Evolutionary conservation across 2,888 invertebrate species (phyloP).

Genomic region (Apodemia zela): DNA sequence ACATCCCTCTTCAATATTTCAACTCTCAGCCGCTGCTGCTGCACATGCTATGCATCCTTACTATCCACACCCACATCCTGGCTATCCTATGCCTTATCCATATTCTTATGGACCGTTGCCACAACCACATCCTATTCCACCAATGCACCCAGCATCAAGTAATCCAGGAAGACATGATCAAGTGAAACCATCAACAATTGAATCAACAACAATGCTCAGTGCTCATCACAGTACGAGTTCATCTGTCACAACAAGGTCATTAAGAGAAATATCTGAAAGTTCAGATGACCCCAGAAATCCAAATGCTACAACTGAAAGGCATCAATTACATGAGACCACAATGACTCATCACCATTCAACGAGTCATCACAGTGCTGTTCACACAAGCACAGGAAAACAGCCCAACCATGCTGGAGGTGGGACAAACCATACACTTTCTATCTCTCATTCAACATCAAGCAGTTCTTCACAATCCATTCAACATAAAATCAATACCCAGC

Average conservation of each 20-base stretch:
- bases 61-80: constrained; percentile 84
- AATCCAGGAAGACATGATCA: constrained; percentile 71
- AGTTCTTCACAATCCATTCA: constrained; percentile 84
- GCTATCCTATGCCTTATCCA: constrained; percentile 85
- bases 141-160: constrained; percentile 77
- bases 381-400: constrained; percentile 83
- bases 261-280: constrained; percentile 81
- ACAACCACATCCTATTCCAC: constrained; percentile 87
- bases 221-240: constrained; percentile 86
- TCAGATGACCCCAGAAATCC: constrained; percentile 69
- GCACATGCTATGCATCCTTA: constrained; percentile 86
- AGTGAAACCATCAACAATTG: constrained; percentile 77
- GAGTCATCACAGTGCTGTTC: constrained; percentile 83
- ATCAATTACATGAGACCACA: constrained; percentile 83
- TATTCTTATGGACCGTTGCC: constrained; percentile 87
- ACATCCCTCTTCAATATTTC: constrained; percentile 81
- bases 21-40: constrained; percentile 82
- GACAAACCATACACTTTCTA: constrained; percentile 81
- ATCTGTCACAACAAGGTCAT: constrained; percentile 84
- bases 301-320: constrained; percentile 76
- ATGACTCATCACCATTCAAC: constrained; percentile 84
- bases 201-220: constrained; percentile 84
- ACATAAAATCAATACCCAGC: constrained; percentile 80
- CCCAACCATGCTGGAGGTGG: constrained; percentile 73
- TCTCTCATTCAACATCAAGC: constrained; percentile 84